A percentile compares a stretch with the other conserved stretches of the same genome.
These are phyloP conservation scores for Lacerta bilineata DNA, from an alignment of 2,797 vertebrate species.

Conservation along the genomic window DNA sequence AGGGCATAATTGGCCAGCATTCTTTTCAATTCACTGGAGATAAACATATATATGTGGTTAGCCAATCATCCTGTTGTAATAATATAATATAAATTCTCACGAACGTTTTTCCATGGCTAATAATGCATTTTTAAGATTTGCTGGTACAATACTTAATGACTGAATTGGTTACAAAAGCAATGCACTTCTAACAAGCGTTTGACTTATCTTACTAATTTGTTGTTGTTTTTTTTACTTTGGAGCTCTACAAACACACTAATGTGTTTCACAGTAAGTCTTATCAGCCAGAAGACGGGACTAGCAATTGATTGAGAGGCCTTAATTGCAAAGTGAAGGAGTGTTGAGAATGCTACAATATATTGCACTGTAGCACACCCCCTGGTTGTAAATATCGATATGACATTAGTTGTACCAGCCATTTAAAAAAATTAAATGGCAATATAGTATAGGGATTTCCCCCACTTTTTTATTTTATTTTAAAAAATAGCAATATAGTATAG, in stretches of 20 bases:
- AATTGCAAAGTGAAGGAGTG: slow-evolving; percentile 12
- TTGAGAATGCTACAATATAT: background rate
- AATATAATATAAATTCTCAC: slow-evolving; percentile 64
- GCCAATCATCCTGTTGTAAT: slow-evolving; percentile 1
- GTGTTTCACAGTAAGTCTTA: slow-evolving; percentile 37
- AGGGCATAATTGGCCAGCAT: background rate
- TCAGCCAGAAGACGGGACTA: background rate
- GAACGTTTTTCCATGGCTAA: slow-evolving; percentile 52
- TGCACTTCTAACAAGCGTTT: slow-evolving; percentile 34
- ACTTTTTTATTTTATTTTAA: background rate
- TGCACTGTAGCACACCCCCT: background rate
- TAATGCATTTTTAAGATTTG: slow-evolving; percentile 61
- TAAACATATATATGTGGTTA: background rate
- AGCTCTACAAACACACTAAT: slow-evolving; percentile 46
- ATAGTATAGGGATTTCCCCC: too few species aligned
- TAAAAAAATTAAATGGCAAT: too few species aligned
- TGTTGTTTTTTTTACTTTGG: slow-evolving; percentile 36
- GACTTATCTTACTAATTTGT: slow-evolving; percentile 46
- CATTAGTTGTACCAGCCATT: slow-evolving; percentile 14
- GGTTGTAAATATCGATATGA: slow-evolving; percentile 39
- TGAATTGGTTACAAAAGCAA: slow-evolving; percentile 51
- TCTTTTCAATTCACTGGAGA: background rate
- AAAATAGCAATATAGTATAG: too few species aligned
- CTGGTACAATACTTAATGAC: slow-evolving; percentile 49
- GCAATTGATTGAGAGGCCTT: slow-evolving; percentile 33